Conservation (phyloP, 2,888 invertebrate species). For the Erynnis tages region DNA sequence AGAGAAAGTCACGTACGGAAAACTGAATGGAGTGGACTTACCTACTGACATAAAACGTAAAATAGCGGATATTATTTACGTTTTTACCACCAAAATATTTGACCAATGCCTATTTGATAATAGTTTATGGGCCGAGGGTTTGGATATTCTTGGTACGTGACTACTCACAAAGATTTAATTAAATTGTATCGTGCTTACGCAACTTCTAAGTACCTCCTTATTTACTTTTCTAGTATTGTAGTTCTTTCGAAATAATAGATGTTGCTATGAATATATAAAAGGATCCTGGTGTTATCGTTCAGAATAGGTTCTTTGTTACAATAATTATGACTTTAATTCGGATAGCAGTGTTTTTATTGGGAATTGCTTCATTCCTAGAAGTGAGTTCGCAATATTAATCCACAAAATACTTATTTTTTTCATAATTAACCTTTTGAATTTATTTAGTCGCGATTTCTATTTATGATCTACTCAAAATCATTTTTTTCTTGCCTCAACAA, state of each 20-base stretch:
- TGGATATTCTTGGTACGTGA: constrained; percentile 5
- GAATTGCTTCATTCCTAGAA: constrained; percentile 8
- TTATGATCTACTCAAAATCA: too few relatives aligned
- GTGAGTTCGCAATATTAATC: too few relatives aligned
- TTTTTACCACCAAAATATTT: too few relatives aligned
- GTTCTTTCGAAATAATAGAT: constrained; percentile 13
- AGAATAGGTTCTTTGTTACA: neutral
- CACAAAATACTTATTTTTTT: too few relatives aligned
- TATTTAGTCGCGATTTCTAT: too few relatives aligned
- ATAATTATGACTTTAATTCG: neutral
- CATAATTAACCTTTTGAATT: too few relatives aligned
- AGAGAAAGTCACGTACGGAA: too few relatives aligned
- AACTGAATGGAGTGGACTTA: too few relatives aligned
- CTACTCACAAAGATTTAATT: neutral
- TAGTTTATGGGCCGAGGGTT: neutral
- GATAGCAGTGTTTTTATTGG: neutral
- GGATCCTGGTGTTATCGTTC: neutral
- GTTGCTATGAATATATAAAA: constrained; percentile 7
- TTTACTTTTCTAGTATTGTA: constrained; percentile 12
- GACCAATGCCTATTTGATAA: too few relatives aligned
- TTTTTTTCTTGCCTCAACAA: too few relatives aligned
- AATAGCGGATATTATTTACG: too few relatives aligned
- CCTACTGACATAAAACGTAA: too few relatives aligned
- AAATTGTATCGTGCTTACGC: constrained; percentile 10
- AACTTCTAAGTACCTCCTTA: neutral